Conservation (phyloP, 2,113 vertebrate genomes). For the Hippoglossus stenolepis region DNA sequence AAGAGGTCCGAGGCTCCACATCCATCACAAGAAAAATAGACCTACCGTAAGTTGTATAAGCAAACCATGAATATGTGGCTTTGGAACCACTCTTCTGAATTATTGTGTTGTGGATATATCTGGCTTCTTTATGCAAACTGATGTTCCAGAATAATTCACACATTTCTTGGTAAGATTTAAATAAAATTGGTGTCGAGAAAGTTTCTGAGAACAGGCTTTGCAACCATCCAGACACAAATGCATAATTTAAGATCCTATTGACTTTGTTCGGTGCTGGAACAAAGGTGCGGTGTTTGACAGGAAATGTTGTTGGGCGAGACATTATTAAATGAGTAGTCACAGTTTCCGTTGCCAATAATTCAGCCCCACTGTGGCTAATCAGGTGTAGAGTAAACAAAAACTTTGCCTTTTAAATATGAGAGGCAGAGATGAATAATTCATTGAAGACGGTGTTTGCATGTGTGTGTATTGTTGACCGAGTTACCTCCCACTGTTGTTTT, state of each 20-base stretch:
- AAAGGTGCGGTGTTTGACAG: slow-evolving; percentile 24
- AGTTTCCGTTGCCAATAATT: slow-evolving; percentile 38
- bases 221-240: background rate
- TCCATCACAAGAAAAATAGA: slow-evolving; percentile 4
- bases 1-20: slow-evolving; percentile 25
- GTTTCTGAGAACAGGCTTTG: background rate
- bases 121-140: background rate
- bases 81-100: background rate
- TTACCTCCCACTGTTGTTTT: slow-evolving; percentile 58
- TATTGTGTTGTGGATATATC: background rate
- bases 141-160: background rate
- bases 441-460: slow-evolving; percentile 40
- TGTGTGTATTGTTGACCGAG: slow-evolving; percentile 57
- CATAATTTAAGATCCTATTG: background rate
- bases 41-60: background rate
- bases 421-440: slow-evolving; percentile 68
- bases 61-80: background rate
- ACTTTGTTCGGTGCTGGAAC: background rate
- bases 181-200: background rate
- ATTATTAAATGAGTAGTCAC: slow-evolving; percentile 44
- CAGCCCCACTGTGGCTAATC: slow-evolving; percentile 61
- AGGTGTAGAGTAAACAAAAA: slow-evolving; percentile 67
- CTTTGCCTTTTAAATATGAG: slow-evolving; percentile 52
- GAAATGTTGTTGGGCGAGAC: slow-evolving; percentile 32
- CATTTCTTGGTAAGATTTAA: background rate